Evolutionary conservation across 2,888 invertebrate genomes (phyloP).

Genomic region (Azorinus chamasolen): DNA sequence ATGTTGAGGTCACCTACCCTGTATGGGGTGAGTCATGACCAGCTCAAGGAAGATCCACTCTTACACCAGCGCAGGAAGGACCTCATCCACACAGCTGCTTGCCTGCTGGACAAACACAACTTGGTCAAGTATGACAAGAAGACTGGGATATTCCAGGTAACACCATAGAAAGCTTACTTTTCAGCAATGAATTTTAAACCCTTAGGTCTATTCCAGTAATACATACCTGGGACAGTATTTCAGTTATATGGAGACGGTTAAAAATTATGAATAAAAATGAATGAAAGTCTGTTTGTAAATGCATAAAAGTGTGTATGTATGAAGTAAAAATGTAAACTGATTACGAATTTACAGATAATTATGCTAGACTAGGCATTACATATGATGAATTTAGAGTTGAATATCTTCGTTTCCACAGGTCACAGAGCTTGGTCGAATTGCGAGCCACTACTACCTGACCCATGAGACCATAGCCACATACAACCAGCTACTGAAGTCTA

Average conservation of each 20-base stretch:
- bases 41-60: constrained; percentile 92
- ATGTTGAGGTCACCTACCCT: constrained; percentile 96
- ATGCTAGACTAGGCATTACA: too few species aligned
- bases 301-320: too few species aligned
- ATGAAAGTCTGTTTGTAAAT: too few species aligned
- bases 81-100: constrained; percentile 97
- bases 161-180: too few species aligned
- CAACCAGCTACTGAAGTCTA: constrained; percentile 98
- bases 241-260: too few species aligned
- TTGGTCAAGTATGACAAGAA: constrained; percentile 97
- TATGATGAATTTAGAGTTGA: too few species aligned
- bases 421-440: constrained; percentile 98
- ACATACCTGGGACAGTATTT: too few species aligned
- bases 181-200: too few species aligned
- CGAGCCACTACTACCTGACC: constrained; percentile 98
- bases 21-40: constrained; percentile 92
- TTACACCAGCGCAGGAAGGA: constrained; percentile 97
- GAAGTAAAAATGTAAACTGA: too few species aligned
- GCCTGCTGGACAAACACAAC: constrained; percentile 96
- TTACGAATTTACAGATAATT: too few species aligned
- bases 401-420: constrained; percentile 87
- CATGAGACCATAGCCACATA: constrained; percentile 99
- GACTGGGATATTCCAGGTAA: constrained; percentile 92
- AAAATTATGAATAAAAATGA: too few species aligned
- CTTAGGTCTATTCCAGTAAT: too few species aligned